Conservation (phyloP, 2,113 vertebrate species). For the Fulica atra region DNA sequence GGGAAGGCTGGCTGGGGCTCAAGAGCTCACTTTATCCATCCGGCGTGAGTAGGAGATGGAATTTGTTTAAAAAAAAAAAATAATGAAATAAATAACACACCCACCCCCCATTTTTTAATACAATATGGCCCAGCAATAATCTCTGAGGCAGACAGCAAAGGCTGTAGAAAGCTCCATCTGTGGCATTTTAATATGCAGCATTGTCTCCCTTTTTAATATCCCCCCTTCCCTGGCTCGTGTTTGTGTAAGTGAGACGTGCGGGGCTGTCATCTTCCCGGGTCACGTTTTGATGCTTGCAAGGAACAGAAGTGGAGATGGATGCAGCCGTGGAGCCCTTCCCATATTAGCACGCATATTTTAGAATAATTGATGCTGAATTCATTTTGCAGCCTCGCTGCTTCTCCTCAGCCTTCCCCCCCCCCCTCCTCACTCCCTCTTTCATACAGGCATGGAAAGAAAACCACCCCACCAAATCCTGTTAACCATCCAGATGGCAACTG, state of each 20-base stretch:
- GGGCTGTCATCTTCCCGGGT: constrained; percentile 55
- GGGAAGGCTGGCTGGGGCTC: constrained; percentile 50
- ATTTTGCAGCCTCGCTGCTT: constrained; percentile 39
- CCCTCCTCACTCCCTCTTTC: not conserved
- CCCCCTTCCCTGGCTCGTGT: constrained; percentile 12
- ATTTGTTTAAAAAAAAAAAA: constrained; percentile 68
- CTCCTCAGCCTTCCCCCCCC: constrained; percentile 32
- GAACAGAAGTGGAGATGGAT: constrained; percentile 44
- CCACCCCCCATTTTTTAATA: constrained; percentile 49
- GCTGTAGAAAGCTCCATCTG: constrained; percentile 48
- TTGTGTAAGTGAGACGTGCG: constrained; percentile 22
- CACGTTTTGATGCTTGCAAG: constrained; percentile 35
- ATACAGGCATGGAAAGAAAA: not conserved
- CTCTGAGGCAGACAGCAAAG: constrained; percentile 30
- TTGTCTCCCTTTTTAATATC: constrained; percentile 50
- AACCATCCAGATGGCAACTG: constrained; percentile 60
- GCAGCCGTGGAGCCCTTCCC: constrained; percentile 32
- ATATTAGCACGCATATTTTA: constrained; percentile 63
- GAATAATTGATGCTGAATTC: constrained; percentile 68
- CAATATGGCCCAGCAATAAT: constrained; percentile 55
- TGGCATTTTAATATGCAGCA: constrained; percentile 64
- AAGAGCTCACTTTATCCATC: constrained; percentile 72
- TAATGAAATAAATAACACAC: constrained; percentile 71
- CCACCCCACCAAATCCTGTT: not conserved
- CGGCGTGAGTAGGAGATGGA: constrained; percentile 60